Evolutionary conservation across 2,888 invertebrate species (phyloP).

Genomic region (Zaprionus lineosus): DNA sequence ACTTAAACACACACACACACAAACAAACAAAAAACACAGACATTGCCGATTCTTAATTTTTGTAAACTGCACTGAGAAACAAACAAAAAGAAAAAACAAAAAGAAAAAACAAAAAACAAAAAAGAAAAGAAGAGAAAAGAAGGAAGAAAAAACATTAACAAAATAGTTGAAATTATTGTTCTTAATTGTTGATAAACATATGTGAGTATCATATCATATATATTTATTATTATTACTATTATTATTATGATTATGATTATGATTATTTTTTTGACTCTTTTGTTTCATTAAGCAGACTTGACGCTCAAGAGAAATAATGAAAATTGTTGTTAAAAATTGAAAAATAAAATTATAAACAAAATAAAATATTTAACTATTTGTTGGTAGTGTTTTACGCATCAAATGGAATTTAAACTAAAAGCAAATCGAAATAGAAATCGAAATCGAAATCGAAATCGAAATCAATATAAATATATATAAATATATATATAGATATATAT

Average conservation of each 20-base stretch:
- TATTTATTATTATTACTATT: conserved; percentile 38
- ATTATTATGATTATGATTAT: conserved; percentile 34
- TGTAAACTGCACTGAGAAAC: too few species aligned
- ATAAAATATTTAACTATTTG: conserved; percentile 41
- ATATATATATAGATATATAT: conserved; percentile 12
- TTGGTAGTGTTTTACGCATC: conserved; percentile 43
- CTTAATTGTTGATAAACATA: conserved; percentile 48
- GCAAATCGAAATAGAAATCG: conserved; percentile 1
- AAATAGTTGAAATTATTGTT: conserved; percentile 58
- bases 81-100: neutral
- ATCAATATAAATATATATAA: neutral
- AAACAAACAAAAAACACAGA: conserved; percentile 10
- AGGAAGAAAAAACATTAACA: conserved; percentile 55
- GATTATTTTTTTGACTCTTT: conserved; percentile 3
- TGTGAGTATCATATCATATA: conserved; percentile 2
- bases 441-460: conserved; percentile 3
- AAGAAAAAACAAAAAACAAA: conserved; percentile 1
- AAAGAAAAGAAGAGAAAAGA: conserved; percentile 13
- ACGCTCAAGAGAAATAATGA: conserved; percentile 38
- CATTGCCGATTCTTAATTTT: conserved; percentile 48
- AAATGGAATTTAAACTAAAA: conserved; percentile 23
- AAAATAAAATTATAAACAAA: conserved; percentile 25
- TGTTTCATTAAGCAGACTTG: conserved; percentile 21
- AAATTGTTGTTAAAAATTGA: conserved; percentile 48
- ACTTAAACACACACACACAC: conserved; percentile 10